Base-by-base conservation (phyloP, 2,888 invertebrate genomes). In the Dioctria rufipes region DNA sequence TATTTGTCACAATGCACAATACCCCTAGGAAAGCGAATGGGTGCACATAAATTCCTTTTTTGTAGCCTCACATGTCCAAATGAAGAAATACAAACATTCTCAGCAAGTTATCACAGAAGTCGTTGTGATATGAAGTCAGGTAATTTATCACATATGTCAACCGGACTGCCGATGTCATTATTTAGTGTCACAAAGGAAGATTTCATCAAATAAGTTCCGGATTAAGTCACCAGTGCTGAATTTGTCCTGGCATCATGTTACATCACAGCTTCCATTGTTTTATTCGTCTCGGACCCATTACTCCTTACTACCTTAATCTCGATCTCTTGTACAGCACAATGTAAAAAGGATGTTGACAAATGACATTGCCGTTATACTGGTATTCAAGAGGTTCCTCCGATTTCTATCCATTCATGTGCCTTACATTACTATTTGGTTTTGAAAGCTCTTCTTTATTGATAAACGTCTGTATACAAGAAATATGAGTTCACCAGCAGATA, bases 111-210 rank as follows among this genome's bases (percentile, higher is more conserved):
- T 77, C 63, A 77, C 63, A 75, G 61, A 42, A 13, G 43, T 37
- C 46, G 37, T 49, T 39, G 63, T 63, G 77, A 77, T 77, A 63
- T 77, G 77, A 63, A 77, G 77, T 54, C 66, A 58, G 65, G 78
- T 58, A 67, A 78, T 78, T 78, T 67, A 78, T 66, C 67, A 78
- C 78, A 54, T 58, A 40, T 49, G 78, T 66, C 66, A 78, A 25
- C 25, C 66, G 25, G 66, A 54, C 54, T 78, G 66, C 66, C 58
- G 51, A 78, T 78, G 78, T 67, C 66, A 78, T 78, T 78, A 78
- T 66, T 78, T 78, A 78, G 66, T 67, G 78, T 78, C 78, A 78
- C 49, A 78, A 63, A 77, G 77, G 77, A 77, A 77, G 77, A 77
- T 77, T 77, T 77, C 77, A 77, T 77, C 77, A 77, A 77, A 77